Base-by-base conservation (phyloP, 2,888 invertebrate species). In the Neelides folsomi region DNA sequence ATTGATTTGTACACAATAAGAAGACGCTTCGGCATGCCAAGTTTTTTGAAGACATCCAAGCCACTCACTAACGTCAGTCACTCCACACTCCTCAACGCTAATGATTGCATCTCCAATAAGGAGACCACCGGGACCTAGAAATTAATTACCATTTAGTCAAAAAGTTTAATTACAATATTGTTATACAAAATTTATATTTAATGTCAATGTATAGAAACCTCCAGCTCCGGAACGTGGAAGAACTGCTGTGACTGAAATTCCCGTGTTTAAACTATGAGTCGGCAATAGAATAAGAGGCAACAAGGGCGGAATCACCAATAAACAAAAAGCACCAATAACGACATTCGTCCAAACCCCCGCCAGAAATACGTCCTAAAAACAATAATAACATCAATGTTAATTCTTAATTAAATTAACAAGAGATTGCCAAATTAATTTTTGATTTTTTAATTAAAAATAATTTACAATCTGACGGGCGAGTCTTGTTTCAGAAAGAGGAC, bases 301-400 rank as follows among this genome's bases (percentile, higher is more conserved):
- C 9, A 64, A 15, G 52, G 57, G 58, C 16, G 64, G 64, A 46
- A 62, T 58, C 2, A 64, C 52, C 44, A 64, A 59, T 42, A 61
- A 64, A 4, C 61, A 56, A n/a, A 64, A 60, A 2, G 61, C 45
- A 34, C 61, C 59, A 12, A 64, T 47, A 39, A 62, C 61, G 45
- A 62, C 55, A 47, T 64, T 64, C 62, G 61, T 62, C 64, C 62
- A 64, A 13, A 64, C 62, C 9, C 57, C 57, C 12, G 18, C 12
- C 2, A 16, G 18, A 6, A 15, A 42, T 6, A 18, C 15, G 12
- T 42, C 12, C 27, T 27, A 27, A 27, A 27, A n/a, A n/a, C n/a
- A n/a, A n/a, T n/a, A n/a, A n/a, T n/a, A n/a, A n/a, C n/a, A n/a
- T n/a, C n/a, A n/a, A n/a, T n/a, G n/a, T n/a, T n/a, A n/a, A n/a